These are phyloP conservation scores for Drosophila athabasca DNA, from an alignment of 1,140 invertebrate genomes.

Conservation along the genomic window DNA sequence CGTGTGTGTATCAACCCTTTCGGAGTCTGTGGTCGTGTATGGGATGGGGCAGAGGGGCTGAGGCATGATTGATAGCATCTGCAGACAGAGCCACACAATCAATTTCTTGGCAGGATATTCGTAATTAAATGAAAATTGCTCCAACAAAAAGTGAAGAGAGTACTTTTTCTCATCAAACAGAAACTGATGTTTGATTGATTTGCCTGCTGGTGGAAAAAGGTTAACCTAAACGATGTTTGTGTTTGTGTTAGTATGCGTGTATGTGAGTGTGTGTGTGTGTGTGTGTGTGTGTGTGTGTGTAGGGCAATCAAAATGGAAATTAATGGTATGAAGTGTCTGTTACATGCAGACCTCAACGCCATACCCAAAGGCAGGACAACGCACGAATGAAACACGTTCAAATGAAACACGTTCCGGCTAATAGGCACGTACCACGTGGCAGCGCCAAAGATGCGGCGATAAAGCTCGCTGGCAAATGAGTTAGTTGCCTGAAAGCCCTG, in stretches of 20 bases:
- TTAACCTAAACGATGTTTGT: constrained; percentile 15
- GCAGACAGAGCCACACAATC: constrained; percentile 33
- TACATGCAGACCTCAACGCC: constrained; percentile 11
- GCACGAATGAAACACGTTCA: constrained; percentile 69
- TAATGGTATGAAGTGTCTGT: constrained; percentile 51
- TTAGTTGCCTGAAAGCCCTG: constrained; percentile 18
- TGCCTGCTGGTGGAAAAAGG: constrained; percentile 5
- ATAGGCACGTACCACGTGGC: constrained; percentile 66
- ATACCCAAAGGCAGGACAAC: not conserved
- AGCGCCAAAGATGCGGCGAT: constrained; percentile 52
- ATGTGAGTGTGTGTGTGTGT: not conserved
- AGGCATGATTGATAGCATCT: constrained; percentile 55
- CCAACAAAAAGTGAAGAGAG: not conserved
- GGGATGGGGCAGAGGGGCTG: too few relatives aligned
- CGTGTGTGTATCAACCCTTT: too few relatives aligned
- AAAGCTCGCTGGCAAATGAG: constrained; percentile 73
- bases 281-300: not conserved
- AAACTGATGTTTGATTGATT: constrained; percentile 72
- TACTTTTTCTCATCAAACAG: constrained; percentile 32
- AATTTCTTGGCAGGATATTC: constrained; percentile 43
- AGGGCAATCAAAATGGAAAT: constrained; percentile 53
- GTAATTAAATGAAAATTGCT: constrained; percentile 64
- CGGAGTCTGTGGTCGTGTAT: too few relatives aligned
- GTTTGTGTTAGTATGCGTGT: not conserved
- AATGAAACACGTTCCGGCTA: constrained; percentile 72